These are phyloP conservation scores for Callipepla californica DNA, from an alignment of 2,113 vertebrate species.

Conservation along the genomic window DNA sequence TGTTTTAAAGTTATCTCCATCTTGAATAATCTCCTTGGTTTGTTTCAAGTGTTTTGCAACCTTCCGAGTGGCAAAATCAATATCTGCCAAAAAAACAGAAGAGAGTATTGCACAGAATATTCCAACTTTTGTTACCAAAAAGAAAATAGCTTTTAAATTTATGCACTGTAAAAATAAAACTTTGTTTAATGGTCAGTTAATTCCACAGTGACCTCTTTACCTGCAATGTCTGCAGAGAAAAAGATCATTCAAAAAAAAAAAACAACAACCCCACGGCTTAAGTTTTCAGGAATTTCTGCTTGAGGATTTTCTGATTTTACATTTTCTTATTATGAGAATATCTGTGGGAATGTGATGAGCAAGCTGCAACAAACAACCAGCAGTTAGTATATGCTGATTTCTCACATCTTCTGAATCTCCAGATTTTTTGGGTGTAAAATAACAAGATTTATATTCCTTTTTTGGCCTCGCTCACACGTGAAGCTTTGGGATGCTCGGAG, in stretches of 20 bases:
- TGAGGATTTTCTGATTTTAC: background rate
- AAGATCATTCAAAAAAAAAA: background rate
- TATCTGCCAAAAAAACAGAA: conserved; percentile 79
- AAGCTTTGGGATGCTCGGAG: background rate
- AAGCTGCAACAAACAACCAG: background rate
- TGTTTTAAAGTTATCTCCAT: conserved; percentile 90
- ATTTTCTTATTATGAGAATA: background rate
- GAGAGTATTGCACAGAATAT: background rate
- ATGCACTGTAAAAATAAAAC: background rate
- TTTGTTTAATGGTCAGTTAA: background rate
- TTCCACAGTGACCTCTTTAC: background rate
- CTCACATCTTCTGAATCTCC: background rate
- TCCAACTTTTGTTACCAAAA: background rate
- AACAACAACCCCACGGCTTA: background rate
- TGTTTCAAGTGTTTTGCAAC: conserved; percentile 88
- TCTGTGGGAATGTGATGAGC: background rate
- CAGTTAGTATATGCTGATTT: background rate
- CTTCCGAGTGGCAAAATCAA: conserved; percentile 96
- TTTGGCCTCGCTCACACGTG: background rate
- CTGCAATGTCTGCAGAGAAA: background rate
- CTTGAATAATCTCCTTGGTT: conserved; percentile 90
- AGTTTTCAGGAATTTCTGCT: background rate
- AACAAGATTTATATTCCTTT: background rate
- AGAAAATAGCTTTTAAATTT: background rate
- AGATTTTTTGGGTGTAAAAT: background rate